These are phyloP conservation scores for Limnephilus marmoratus DNA, from an alignment of 2,888 invertebrate species.

Conservation along the genomic window DNA sequence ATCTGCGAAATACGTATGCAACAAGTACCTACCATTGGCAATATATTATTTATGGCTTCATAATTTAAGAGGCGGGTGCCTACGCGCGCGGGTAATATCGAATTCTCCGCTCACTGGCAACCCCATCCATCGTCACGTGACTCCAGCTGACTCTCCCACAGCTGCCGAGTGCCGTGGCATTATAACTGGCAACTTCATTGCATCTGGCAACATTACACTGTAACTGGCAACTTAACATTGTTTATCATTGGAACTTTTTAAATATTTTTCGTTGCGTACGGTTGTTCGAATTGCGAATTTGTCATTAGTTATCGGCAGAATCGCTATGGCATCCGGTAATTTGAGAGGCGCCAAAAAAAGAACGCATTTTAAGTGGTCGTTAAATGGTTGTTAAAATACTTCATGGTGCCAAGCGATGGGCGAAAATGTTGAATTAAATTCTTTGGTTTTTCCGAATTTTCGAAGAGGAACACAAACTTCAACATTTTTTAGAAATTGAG, in stretches of 20 bases:
- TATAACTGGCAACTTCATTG: not conserved
- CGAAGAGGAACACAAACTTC: too few species aligned
- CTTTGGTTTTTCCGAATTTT: too few species aligned
- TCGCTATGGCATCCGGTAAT: too few species aligned
- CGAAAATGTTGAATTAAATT: too few species aligned
- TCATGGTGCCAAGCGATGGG: too few species aligned
- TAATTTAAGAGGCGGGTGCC: slow-evolving; percentile 16
- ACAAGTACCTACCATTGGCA: slow-evolving; percentile 9
- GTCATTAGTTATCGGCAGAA: too few species aligned
- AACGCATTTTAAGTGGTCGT: too few species aligned
- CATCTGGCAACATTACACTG: not conserved
- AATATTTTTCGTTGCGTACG: not conserved
- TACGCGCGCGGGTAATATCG: slow-evolving; percentile 10
- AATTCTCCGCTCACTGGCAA: slow-evolving; percentile 5
- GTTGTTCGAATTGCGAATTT: too few species aligned
- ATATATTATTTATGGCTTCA: not conserved
- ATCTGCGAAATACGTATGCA: not conserved
- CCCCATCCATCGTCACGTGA: slow-evolving; percentile 34
- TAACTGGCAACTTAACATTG: not conserved
- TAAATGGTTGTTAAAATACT: too few species aligned
- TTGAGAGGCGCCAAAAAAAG: too few species aligned
- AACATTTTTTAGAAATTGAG: too few species aligned
- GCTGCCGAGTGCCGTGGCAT: not conserved
- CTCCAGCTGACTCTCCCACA: slow-evolving; percentile 16
- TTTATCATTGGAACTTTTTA: not conserved